Conservation (phyloP, 2,797 vertebrate genomes). For the Pogoniulus pusillus region DNA sequence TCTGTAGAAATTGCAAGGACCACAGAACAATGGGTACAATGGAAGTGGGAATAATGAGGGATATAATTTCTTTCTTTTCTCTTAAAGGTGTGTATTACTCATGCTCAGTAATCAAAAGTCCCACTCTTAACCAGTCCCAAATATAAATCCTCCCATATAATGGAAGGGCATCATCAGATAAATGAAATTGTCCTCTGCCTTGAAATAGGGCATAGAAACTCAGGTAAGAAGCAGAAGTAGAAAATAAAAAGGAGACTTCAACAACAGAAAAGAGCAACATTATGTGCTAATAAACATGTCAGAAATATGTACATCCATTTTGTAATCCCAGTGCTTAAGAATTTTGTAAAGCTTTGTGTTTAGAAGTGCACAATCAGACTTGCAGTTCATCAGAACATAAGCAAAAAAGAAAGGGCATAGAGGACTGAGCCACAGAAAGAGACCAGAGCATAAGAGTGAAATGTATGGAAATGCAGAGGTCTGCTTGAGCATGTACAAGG, state of each 20-base stretch:
- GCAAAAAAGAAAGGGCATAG: neutral
- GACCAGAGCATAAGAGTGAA: neutral
- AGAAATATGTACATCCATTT: neutral
- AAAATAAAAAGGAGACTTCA: neutral
- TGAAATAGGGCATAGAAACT: neutral
- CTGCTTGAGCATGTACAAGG: neutral
- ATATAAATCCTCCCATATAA: neutral
- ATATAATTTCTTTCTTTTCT: neutral
- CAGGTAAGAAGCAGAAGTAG: neutral
- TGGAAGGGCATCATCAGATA: neutral
- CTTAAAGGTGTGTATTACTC: neutral
- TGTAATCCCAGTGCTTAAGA: neutral
- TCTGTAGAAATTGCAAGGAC: neutral
- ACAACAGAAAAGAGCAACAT: neutral
- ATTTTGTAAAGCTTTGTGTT: neutral
- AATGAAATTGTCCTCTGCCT: neutral
- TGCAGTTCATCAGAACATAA: neutral
- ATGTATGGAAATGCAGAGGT: neutral
- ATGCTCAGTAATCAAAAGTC: neutral
- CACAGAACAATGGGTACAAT: neutral
- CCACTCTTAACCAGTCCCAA: neutral
- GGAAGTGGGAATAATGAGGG: neutral
- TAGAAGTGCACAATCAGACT: neutral
- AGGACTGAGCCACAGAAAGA: neutral
- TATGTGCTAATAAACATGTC: neutral